Evolutionary conservation across 2,797 vertebrate species (phyloP).

Genomic region (Holocentrus rufus): DNA sequence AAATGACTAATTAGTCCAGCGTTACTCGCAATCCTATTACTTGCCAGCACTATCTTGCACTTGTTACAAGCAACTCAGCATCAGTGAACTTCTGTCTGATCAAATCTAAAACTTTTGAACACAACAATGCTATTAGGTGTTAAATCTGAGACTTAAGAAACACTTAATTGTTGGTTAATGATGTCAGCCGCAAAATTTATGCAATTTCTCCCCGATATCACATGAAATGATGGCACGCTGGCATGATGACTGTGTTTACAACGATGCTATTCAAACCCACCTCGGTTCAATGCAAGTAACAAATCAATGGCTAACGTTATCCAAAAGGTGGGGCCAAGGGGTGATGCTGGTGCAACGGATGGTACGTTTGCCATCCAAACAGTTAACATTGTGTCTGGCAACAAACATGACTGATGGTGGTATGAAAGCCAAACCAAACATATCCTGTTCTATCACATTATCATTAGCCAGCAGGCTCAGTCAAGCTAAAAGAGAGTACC

Average conservation of each 20-base stretch:
- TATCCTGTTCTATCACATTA: background rate
- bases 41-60: too few species aligned
- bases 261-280: background rate
- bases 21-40: too few species aligned
- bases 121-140: background rate
- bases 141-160: too few species aligned
- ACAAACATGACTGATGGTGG: background rate
- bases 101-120: background rate
- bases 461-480: slow-evolving; percentile 33
- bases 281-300: slow-evolving; percentile 12
- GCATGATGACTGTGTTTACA: background rate
- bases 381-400: background rate
- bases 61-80: too few species aligned
- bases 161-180: too few species aligned
- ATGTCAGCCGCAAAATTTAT: too few species aligned
- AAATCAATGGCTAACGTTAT: slow-evolving; percentile 5
- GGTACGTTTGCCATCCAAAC: background rate
- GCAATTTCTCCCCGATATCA: background rate
- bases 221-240: too few species aligned
- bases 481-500: background rate
- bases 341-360: background rate
- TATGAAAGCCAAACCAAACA: background rate
- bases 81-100: too few species aligned
- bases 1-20: background rate
- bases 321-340: slow-evolving; percentile 1